Evolutionary conservation across 1,140 invertebrate species (phyloP), one percentile per base, ranked within the genome.

Genomic region (Sminthurides bifidus): DNA sequence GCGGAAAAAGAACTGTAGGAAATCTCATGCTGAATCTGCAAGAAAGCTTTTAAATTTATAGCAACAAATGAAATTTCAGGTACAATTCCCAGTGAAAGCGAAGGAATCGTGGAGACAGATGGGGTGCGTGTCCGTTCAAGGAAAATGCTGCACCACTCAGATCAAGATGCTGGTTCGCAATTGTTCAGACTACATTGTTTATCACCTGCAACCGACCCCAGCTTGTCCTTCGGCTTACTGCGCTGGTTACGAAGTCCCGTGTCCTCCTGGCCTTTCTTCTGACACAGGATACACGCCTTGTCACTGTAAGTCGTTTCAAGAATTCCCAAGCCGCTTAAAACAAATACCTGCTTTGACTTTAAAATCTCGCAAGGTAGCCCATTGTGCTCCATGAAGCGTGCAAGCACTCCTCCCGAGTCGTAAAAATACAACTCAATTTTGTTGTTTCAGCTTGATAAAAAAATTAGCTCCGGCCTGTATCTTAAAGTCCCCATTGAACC

Each of bases 201-300:
- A 68, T 40, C 60, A 67, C 48, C 50, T 68, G 4, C 61, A 65
- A 41, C 65, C 65, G n/a, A 41, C 38, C 2, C 61, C 58, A 21
- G 65, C 63, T 8, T 68, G 67, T 52, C 61, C 63, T 17, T 61
- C 65, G 23, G 65, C 67, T 23, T 68, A 68, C 48, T 68, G 67
- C 41, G 66, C 65, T 37, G 63, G 63, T 26, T 65, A 66, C 33
- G 63, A 64, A 55, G 65, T 66, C n/a, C 63, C 65, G 27, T 66
- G 65, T 48, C 65, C 65, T 30, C 23, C 37, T 35, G 65, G 65
- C 23, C 54, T 66, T 3, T 56, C 55, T 1, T 65, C 63, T 26
- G 60, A 65, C 23, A 63, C 24, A 19, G 63, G 63, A 59, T 66
- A 65, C 43, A 66, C 65, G 21, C 65, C 65, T 30, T 66, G 65